phyloP scores from a whole-genome alignment of 2,113 vertebrate genomes.

The Sitta europaea region DNA sequence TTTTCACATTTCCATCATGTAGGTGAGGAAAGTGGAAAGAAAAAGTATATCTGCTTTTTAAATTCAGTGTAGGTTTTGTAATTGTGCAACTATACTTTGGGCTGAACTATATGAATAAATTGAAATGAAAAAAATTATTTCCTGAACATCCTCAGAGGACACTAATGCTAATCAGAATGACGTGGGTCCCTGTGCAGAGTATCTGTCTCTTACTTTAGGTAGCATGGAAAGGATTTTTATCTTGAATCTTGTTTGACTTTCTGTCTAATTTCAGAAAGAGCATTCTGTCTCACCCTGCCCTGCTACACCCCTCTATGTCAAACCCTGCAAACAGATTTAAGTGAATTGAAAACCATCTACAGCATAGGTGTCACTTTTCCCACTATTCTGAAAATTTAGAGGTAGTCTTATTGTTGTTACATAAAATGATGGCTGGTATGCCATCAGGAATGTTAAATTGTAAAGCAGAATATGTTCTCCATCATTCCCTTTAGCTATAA shows the following conservation, averaged over 20 bases:
- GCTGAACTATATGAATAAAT: neutral
- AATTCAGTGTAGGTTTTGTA: neutral
- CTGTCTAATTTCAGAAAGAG: neutral
- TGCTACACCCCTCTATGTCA: neutral
- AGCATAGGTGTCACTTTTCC: neutral
- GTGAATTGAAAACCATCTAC: neutral
- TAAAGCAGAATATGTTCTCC: neutral
- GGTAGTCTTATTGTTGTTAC: neutral
- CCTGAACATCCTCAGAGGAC: neutral
- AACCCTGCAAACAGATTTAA: neutral
- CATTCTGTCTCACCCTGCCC: neutral
- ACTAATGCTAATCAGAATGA: neutral
- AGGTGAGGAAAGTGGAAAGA: neutral
- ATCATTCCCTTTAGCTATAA: neutral
- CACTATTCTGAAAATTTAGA: neutral
- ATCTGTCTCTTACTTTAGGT: neutral
- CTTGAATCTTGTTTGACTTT: neutral
- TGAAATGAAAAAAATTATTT: neutral
- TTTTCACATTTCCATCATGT: neutral
- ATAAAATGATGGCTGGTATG: neutral
- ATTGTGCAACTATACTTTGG: neutral
- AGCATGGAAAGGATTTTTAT: neutral
- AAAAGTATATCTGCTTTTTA: neutral
- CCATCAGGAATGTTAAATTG: neutral
- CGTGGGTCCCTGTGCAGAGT: fast-evolving